These are phyloP conservation scores for Trachelus tabidus DNA, from an alignment of 2,888 invertebrate species.

Conservation along the genomic window DNA sequence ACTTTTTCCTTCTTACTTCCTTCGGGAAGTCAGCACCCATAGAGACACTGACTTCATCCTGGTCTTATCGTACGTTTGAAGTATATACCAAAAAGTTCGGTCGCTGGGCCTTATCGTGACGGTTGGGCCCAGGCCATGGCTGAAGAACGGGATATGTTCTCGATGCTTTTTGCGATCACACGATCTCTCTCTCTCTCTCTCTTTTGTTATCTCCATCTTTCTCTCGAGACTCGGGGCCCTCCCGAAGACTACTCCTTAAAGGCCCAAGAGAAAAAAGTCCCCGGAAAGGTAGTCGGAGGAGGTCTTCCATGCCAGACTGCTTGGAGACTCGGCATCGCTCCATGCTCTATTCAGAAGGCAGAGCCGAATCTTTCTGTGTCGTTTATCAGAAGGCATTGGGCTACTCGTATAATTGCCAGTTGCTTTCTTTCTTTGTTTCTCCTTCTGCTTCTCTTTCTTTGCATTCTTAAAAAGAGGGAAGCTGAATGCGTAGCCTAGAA, in stretches of 20 bases:
- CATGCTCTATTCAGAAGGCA: neutral
- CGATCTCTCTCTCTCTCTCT: constrained; percentile 13
- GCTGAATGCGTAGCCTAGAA: neutral
- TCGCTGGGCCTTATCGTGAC: neutral
- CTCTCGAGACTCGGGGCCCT: constrained; percentile 12
- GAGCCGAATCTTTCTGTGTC: neutral
- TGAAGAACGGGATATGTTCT: neutral
- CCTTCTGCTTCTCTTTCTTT: constrained; percentile 9
- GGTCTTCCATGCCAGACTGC: constrained; percentile 20
- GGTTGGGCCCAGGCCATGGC: neutral
- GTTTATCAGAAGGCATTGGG: neutral
- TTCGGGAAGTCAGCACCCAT: constrained; percentile 1
- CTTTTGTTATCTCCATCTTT: constrained; percentile 14
- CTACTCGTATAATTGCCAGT: constrained; percentile 3
- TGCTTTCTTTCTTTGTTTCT: constrained; percentile 1
- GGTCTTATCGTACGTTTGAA: neutral
- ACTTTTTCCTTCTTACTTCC: constrained; percentile 16
- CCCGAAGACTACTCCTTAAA: constrained; percentile 28
- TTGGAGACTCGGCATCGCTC: neutral
- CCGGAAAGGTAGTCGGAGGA: neutral
- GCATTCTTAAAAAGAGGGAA: constrained; percentile 3
- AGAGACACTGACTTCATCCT: neutral
- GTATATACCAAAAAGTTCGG: neutral
- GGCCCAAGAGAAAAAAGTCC: constrained; percentile 7
- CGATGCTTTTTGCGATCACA: neutral